Evolutionary conservation across 2,888 invertebrate genomes (phyloP).

Genomic region (Anticlea derivata): DNA sequence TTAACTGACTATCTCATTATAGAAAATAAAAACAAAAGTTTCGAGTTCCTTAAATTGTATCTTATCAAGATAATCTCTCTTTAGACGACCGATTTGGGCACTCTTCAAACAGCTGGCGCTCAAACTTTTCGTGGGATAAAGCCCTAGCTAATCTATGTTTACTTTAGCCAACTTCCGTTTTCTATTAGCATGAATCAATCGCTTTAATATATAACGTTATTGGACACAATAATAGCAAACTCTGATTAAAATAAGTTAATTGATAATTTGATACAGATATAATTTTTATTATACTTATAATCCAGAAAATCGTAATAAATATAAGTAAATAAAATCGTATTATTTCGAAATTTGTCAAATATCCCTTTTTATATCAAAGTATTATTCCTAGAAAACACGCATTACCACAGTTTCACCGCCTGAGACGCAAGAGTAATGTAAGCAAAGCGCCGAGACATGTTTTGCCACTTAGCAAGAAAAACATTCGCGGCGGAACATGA

Average conservation of each 20-base stretch:
- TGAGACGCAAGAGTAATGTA: slow-evolving; percentile 18
- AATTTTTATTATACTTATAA: too few species aligned
- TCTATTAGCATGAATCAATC: slow-evolving; percentile 43
- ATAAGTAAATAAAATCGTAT: too few species aligned
- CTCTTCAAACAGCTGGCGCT: slow-evolving; percentile 45
- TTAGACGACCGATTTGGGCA: slow-evolving; percentile 37
- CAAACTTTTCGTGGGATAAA: slow-evolving; percentile 52
- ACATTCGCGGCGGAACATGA: slow-evolving; percentile 9
- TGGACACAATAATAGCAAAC: too few species aligned
- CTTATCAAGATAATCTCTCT: slow-evolving; percentile 32
- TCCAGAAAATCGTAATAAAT: too few species aligned
- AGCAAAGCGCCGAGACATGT: slow-evolving; percentile 26
- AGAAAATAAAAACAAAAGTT: slow-evolving; percentile 28
- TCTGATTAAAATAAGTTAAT: too few species aligned
- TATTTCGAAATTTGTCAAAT: too few species aligned
- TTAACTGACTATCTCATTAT: slow-evolving; percentile 12
- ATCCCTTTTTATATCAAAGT: background rate
- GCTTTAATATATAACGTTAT: slow-evolving; percentile 10
- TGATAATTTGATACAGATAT: too few species aligned
- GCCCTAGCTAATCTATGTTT: slow-evolving; percentile 51
- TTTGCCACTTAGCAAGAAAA: slow-evolving; percentile 18
- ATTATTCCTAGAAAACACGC: slow-evolving; percentile 49
- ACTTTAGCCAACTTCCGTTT: slow-evolving; percentile 48
- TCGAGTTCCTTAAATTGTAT: slow-evolving; percentile 23
- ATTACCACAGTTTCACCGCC: slow-evolving; percentile 39